A percentile compares a stretch with the other conserved stretches of the same genome.
These are phyloP conservation scores for Aphelenchoides fujianensis DNA, from an alignment of 1,140 invertebrate genomes.

Conservation along the genomic window DNA sequence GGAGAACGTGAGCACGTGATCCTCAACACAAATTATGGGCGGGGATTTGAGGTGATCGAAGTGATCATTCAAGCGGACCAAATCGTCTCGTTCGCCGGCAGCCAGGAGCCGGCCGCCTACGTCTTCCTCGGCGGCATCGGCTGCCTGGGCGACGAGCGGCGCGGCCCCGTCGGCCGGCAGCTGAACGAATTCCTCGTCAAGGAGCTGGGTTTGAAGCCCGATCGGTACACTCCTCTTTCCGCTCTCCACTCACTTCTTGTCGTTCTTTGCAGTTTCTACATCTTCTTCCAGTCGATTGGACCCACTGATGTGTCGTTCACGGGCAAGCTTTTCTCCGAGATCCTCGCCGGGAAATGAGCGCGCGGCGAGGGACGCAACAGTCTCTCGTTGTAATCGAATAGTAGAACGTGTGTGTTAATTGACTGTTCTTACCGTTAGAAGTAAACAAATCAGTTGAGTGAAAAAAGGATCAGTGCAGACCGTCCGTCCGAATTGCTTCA, in stretches of 20 bases:
- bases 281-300: background rate
- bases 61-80: constrained; percentile 1
- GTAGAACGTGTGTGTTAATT: background rate
- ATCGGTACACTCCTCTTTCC: background rate
- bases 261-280: constrained; percentile 15
- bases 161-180: background rate
- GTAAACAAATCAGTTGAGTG: constrained; percentile 3
- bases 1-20: background rate
- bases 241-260: background rate
- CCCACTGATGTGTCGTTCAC: constrained; percentile 2
- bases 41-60: background rate
- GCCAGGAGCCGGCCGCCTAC: constrained; percentile 3
- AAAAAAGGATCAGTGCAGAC: too few species aligned
- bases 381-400: too few species aligned
- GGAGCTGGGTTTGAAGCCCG: background rate
- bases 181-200: background rate
- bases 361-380: too few species aligned
- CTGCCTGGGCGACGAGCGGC: background rate
- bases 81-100: constrained; percentile 9
- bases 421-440: too few species aligned
- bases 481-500: too few species aligned
- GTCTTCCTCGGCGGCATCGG: constrained; percentile 3
- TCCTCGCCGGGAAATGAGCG: constrained; percentile 10
- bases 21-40: background rate
- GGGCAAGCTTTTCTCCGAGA: background rate